Evolutionary conservation across 2,888 invertebrate genomes (phyloP).

Genomic region (Ashinkailepas kermadecensis): DNA sequence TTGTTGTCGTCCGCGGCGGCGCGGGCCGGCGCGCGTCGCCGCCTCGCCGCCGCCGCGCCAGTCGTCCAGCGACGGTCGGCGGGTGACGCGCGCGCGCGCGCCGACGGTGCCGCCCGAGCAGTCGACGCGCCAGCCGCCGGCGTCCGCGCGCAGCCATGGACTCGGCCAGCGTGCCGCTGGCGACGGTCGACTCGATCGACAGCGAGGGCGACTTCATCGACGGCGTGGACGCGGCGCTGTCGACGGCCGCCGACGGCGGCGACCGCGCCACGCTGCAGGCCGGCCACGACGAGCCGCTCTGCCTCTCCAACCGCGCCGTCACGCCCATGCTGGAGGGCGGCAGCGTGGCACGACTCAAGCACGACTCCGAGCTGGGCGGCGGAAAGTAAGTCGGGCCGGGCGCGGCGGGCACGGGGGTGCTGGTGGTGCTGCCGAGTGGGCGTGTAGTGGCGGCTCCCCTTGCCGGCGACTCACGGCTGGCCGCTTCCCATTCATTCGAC

Average conservation of each 20-base stretch:
- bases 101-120: not conserved
- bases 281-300: not conserved
- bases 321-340: constrained; percentile 15
- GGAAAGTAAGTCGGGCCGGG: not conserved
- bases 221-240: constrained; percentile 17
- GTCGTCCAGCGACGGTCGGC: not conserved
- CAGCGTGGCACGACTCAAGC: constrained; percentile 2
- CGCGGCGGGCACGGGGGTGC: not conserved
- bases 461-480: not conserved
- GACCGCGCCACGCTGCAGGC: not conserved
- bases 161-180: constrained; percentile 19
- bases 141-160: constrained; percentile 7
- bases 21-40: not conserved
- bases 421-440: not conserved
- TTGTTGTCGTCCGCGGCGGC: not conserved
- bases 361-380: not conserved
- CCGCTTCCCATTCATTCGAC: no score
- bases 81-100: not conserved
- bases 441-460: not conserved
- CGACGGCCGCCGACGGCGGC: not conserved
- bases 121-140: not conserved
- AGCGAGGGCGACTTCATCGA: constrained; percentile 18
- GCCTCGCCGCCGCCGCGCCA: not conserved
- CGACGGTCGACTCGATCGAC: constrained; percentile 21
- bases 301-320: constrained; percentile 16